Conservation (phyloP, 2,113 vertebrate species). For the Pheucticus melanocephalus region DNA sequence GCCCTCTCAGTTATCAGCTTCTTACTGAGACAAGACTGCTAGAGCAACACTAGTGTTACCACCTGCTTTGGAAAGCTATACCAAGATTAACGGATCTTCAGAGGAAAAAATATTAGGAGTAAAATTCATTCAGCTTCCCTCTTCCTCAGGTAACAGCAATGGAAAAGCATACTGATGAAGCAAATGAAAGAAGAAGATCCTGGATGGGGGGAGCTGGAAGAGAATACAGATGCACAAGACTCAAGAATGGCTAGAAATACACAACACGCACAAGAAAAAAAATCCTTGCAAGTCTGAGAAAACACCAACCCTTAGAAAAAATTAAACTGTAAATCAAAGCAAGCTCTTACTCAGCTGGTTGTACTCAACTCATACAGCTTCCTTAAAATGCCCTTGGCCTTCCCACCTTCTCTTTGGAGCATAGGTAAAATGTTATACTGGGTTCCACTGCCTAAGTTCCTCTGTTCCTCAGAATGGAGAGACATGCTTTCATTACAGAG, state of each 20-base stretch:
- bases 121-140: background rate
- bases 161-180: background rate
- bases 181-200: background rate
- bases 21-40: background rate
- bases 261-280: background rate
- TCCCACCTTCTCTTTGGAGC: background rate
- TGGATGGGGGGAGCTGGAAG: background rate
- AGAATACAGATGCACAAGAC: background rate
- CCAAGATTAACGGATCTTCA: background rate
- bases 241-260: background rate
- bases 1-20: background rate
- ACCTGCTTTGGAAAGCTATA: background rate
- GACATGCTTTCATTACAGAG: background rate
- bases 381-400: background rate
- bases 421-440: background rate
- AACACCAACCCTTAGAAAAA: background rate
- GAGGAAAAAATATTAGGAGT: background rate
- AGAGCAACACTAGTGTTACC: background rate
- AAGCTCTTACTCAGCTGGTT: background rate
- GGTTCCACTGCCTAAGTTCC: background rate
- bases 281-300: background rate
- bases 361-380: background rate
- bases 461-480: background rate
- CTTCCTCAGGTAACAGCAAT: background rate
- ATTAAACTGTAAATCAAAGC: background rate